Evolutionary conservation across 2,797 vertebrate genomes (phyloP), one percentile per base, ranked within the genome.

Genomic region (Pipistrellus nathusii): DNA sequence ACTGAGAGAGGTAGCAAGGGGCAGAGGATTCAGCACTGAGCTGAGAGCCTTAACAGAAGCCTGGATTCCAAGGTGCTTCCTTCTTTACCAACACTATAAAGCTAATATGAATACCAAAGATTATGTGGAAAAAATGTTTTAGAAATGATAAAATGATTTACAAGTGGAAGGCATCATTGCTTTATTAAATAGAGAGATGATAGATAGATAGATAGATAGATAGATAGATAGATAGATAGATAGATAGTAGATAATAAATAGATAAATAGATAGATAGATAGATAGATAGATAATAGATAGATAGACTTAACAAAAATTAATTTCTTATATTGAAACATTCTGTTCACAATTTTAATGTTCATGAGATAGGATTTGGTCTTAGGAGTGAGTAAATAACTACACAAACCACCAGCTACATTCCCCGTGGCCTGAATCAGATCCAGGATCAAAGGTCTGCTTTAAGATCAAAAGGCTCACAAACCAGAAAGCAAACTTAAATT

Each of bases 301-400:
- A 88, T 72, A 51, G 38, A 44, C 44, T 90, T 35, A 77, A 77
- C 48, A 77, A 84, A 91, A 88, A 88, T 41, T 57, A 51, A 53
- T 59, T 66, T 82, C 20, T 64, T 80, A 1, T 84, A 93, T 90
- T 90, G 88, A 94, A 94, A 85, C 10, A 30, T 62, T 87, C 48
- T 82, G n/a, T 85, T 85, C 78, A 80, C 75, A 62, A 38, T 77
- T 93, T 76, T 84, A 35, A 91, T 66, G 80, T 35, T 78, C 0
- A 3, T 68, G 25, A 83, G 68, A 76, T 72, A 86, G 13, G 62
- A 80, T 88, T 93, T 64, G 12, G n/a, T 90, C 38, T 94, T 55
- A 20, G 51, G 84, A 87, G 6, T 88, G 75, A 96, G 86, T 80
- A 69, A 89, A 80, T 1, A n/a, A 85, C 80, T 93, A 85, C 57